These are phyloP conservation scores for Acleris holmiana DNA, from an alignment of 2,888 invertebrate genomes.

Conservation along the genomic window DNA sequence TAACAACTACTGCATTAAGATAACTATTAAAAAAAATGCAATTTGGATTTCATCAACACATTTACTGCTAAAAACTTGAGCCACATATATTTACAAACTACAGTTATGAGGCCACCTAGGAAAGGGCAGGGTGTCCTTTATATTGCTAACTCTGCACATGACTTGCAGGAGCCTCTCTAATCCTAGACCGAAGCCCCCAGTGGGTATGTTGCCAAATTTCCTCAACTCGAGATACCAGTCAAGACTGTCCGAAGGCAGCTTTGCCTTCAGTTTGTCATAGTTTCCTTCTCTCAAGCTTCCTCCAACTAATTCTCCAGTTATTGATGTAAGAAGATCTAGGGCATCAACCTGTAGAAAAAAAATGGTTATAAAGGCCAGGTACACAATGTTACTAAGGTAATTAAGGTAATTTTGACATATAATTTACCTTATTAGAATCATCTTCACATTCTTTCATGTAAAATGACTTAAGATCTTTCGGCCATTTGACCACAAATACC, in stretches of 20 bases:
- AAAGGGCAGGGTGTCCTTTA: constrained; percentile 97
- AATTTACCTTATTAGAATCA: constrained; percentile 84
- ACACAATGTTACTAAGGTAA: neutral
- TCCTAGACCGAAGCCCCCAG: constrained; percentile 98
- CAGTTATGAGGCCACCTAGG: constrained; percentile 97
- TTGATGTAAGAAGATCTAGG: constrained; percentile 94
- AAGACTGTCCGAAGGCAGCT: constrained; percentile 85
- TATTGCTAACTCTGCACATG: constrained; percentile 92
- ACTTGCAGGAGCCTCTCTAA: constrained; percentile 96
- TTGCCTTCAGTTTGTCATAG: constrained; percentile 85
- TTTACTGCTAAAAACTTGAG: too few relatives aligned
- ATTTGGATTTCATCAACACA: too few relatives aligned
- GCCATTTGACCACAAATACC: constrained; percentile 96
- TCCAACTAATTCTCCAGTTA: constrained; percentile 97
- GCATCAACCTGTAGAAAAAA: constrained; percentile 86
- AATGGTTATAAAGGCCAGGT: neutral
- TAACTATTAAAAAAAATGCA: too few relatives aligned
- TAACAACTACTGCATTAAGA: too few relatives aligned
- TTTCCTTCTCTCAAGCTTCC: constrained; percentile 96
- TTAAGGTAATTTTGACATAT: neutral
- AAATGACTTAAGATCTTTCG: constrained; percentile 95
- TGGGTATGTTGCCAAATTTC: constrained; percentile 94
- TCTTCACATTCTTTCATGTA: constrained; percentile 91
- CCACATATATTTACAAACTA: constrained; percentile 75
- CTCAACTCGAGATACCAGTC: constrained; percentile 96